Evolutionary conservation across 2,888 invertebrate species (phyloP).

Genomic region (Caenorhabditis wallacei): DNA sequence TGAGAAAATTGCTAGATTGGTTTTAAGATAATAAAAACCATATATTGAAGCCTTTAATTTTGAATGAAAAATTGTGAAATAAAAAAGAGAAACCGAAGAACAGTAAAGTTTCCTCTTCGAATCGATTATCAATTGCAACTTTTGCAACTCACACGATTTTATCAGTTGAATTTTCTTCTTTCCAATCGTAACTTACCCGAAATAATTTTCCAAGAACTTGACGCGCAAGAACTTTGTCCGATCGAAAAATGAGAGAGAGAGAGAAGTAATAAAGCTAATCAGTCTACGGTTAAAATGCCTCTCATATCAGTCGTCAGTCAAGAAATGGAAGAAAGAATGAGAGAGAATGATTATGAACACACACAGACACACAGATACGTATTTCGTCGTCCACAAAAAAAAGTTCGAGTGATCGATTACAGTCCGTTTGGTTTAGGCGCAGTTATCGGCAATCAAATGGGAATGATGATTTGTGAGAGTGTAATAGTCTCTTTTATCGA

Average conservation of each 20-base stretch:
- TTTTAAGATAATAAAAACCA: no score
- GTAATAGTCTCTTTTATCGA: constrained; percentile 19
- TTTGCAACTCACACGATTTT: constrained; percentile 11
- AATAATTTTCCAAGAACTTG: background rate
- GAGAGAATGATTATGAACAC: constrained; percentile 31
- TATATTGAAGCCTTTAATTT: no score
- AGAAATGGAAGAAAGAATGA: background rate
- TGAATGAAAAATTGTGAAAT: no score
- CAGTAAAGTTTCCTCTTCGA: background rate
- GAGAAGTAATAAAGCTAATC: constrained; percentile 19
- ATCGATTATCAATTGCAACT: constrained; percentile 6
- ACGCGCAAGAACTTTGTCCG: background rate
- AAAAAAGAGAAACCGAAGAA: no score
- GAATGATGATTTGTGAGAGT: constrained; percentile 35
- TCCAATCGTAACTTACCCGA: background rate
- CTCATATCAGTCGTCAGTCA: constrained; percentile 16
- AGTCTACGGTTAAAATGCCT: constrained; percentile 28
- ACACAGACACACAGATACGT: background rate
- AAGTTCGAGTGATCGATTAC: constrained; percentile 38
- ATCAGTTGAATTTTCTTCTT: no score
- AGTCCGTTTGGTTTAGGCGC: constrained; percentile 6
- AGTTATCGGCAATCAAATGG: constrained; percentile 13
- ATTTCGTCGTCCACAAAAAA: constrained; percentile 40
- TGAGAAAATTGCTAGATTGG: no score
- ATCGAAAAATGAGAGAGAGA: background rate